A percentile compares a stretch with the other conserved stretches of the same genome.
Conservation (phyloP, 92 coral and sea anemone genomes). For the Phymanthus crucifer region DNA sequence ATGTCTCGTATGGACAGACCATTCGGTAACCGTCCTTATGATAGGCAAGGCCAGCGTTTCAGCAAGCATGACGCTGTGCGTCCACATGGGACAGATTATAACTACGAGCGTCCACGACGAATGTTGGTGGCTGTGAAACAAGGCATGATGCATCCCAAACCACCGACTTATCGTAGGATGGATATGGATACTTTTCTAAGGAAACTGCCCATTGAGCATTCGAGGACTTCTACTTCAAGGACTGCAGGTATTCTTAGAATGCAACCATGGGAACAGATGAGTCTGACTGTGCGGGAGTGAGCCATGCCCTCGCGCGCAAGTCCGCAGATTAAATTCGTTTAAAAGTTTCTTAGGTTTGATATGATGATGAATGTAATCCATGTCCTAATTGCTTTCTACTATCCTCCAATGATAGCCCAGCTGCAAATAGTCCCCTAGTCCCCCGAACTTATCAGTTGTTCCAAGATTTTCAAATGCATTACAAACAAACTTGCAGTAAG, state of each 20-base stretch:
- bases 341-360: too few relatives aligned
- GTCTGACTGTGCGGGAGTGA: too few relatives aligned
- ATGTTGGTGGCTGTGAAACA: slow-evolving; percentile 97
- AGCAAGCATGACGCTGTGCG: slow-evolving; percentile 68
- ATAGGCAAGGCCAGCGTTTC: slow-evolving; percentile 88
- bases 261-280: too few relatives aligned
- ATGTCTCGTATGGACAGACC: slow-evolving; percentile 89
- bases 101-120: slow-evolving; percentile 79
- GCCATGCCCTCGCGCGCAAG: too few relatives aligned
- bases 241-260: slow-evolving; percentile 91
- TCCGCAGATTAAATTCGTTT: too few relatives aligned
- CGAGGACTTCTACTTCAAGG: slow-evolving; percentile 95
- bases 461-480: too few relatives aligned
- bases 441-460: too few relatives aligned
- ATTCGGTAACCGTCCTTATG: slow-evolving; percentile 82
- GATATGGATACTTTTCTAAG: slow-evolving; percentile 83
- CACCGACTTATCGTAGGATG: slow-evolving; percentile 85
- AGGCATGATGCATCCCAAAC: slow-evolving; percentile 93
- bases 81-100: slow-evolving; percentile 96
- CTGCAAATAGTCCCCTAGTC: too few relatives aligned
- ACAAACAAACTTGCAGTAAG: too few relatives aligned
- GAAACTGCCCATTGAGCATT: slow-evolving; percentile 94
- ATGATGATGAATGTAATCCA: too few relatives aligned
- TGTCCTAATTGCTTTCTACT: too few relatives aligned
- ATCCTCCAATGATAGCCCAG: too few relatives aligned